Percentiles rank a stretch among this genome's conserved stretches.
phyloP scores from a whole-genome alignment of 2,888 invertebrate genomes.

The Anthrax anthrax region DNA sequence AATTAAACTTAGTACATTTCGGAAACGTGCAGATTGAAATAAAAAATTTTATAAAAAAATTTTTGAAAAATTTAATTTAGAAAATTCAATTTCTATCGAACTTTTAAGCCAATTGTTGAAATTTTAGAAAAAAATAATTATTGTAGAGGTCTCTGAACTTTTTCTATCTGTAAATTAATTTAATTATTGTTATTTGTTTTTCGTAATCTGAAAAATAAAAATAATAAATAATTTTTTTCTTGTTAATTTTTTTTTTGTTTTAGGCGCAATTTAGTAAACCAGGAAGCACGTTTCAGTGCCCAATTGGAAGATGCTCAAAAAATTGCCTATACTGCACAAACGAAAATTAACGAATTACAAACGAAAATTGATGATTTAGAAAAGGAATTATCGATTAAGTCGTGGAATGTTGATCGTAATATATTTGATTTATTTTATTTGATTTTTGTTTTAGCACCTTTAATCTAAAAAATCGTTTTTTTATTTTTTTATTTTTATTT shows the following conservation, averaged over 20 bases:
- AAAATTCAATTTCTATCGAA: too few species aligned
- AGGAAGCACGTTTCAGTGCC: conserved; percentile 27
- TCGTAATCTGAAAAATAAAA: too few species aligned
- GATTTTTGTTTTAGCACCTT: not conserved
- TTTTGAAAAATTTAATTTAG: too few species aligned
- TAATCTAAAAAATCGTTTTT: not conserved
- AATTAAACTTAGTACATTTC: too few species aligned
- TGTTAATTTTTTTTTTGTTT: conserved; percentile 5
- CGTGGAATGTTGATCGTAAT: conserved; percentile 35
- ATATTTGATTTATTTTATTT: not conserved
- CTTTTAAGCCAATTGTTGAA: too few species aligned
- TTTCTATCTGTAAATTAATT: too few species aligned
- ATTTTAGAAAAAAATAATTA: too few species aligned
- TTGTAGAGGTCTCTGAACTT: too few species aligned
- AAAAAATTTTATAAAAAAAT: too few species aligned
- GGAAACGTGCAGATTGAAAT: too few species aligned
- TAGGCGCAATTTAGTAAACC: conserved; percentile 32
- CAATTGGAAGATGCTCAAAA: conserved; percentile 31
- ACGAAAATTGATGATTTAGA: conserved; percentile 29
- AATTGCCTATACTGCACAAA: conserved; percentile 25
- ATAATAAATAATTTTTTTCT: too few species aligned
- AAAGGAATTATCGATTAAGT: conserved; percentile 28
- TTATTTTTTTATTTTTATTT: not conserved
- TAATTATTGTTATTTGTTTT: too few species aligned
- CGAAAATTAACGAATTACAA: conserved; percentile 28